phyloP scores from a whole-genome alignment of 2,797 vertebrate species.

The Chelon auratus region DNA sequence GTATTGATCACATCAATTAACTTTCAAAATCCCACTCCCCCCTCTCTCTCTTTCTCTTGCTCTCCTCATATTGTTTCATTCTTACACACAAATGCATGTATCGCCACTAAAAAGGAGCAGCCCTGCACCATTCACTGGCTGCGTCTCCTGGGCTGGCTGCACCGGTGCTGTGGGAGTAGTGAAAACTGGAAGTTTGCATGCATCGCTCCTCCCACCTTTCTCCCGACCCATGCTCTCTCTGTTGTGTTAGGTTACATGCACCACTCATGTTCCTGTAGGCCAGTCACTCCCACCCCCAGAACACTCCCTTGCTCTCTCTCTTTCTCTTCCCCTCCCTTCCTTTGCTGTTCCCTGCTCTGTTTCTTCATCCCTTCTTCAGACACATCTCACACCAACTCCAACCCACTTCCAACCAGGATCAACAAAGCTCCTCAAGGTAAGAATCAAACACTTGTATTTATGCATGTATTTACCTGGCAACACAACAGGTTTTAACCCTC shows the following conservation, averaged over 20 bases:
- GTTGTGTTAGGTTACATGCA: conserved; percentile 50
- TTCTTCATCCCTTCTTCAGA: conserved; percentile 26
- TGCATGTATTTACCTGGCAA: neutral
- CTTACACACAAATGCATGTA: conserved; percentile 1
- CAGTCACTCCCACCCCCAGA: conserved; percentile 56
- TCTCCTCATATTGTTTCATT: conserved; percentile 33
- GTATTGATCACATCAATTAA: conserved; percentile 60
- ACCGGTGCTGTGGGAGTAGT: conserved; percentile 57
- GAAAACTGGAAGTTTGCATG: conserved; percentile 13
- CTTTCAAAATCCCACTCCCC: neutral
- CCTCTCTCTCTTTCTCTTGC: too few species aligned
- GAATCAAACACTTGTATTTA: conserved; percentile 24
- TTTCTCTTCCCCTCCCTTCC: conserved; percentile 2
- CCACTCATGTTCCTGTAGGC: conserved; percentile 53
- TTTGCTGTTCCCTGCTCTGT: conserved; percentile 27
- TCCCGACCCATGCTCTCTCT: conserved; percentile 22
- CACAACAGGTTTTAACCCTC: neutral
- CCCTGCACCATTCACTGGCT: neutral
- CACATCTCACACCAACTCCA: neutral
- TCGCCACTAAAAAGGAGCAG: conserved; percentile 2
- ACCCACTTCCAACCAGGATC: conserved; percentile 1
- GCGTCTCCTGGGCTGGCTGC: neutral
- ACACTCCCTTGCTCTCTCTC: conserved; percentile 8
- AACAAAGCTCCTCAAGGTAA: conserved; percentile 64
- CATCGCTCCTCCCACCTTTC: conserved; percentile 60